Evolutionary conservation across 1,140 invertebrate genomes (phyloP).

Genomic region (Psix sp.): DNA sequence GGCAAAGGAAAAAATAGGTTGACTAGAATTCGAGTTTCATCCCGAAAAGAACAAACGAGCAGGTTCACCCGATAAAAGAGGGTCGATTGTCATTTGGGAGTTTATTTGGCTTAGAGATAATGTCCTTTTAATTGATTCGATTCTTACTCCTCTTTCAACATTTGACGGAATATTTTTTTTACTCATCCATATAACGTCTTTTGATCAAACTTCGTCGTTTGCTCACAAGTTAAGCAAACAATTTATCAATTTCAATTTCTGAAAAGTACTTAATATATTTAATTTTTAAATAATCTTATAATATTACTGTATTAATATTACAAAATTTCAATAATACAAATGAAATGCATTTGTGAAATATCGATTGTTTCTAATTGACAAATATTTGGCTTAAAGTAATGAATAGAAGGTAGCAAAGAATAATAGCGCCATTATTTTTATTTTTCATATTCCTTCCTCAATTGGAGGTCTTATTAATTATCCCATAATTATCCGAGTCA

Average conservation of each 20-base stretch:
- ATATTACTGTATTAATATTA: no score
- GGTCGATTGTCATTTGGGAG: constrained; percentile 52
- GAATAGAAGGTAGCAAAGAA: constrained; percentile 11
- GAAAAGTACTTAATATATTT: no score
- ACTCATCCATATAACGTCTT: no score
- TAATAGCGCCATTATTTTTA: constrained; percentile 33
- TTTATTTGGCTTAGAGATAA: constrained; percentile 52
- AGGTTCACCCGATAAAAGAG: constrained; percentile 53
- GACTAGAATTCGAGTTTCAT: constrained; percentile 56
- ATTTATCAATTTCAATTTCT: no score
- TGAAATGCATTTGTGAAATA: background rate
- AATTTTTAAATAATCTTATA: no score
- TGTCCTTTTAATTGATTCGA: constrained; percentile 57
- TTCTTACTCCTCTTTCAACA: constrained; percentile 38
- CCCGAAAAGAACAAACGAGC: constrained; percentile 54
- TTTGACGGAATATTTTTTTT: constrained; percentile 45
- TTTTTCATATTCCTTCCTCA: constrained; percentile 29
- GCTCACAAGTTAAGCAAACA: no score
- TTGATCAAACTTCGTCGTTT: no score
- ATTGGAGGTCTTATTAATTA: constrained; percentile 63
- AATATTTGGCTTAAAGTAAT: constrained; percentile 27
- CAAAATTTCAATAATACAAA: background rate
- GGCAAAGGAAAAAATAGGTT: constrained; percentile 46
- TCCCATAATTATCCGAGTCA: constrained; percentile 60
- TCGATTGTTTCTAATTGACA: constrained; percentile 8